Base-by-base conservation (phyloP, 2,797 vertebrate genomes). In the Thripadectes ignobilis region DNA sequence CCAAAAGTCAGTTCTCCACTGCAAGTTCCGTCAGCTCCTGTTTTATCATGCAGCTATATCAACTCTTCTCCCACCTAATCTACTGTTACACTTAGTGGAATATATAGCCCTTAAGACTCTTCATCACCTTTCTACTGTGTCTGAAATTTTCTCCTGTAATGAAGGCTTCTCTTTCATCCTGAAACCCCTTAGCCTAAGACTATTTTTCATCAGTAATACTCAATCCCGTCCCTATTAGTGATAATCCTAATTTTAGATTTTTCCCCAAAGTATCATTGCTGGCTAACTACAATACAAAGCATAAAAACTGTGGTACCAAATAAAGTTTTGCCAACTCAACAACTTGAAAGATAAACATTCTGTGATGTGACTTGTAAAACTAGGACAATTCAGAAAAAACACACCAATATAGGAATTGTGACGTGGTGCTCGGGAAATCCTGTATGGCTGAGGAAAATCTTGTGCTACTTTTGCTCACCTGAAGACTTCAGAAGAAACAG, bases 91-190 rank as follows among this genome's bases (percentile, higher is more conserved):
- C 12, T 66, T 51, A 21, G 5, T 5, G 30, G 10, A 77, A 15
- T 5, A 52, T 1, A 15, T 27, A 20, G 15, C 20, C 14, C 6
- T 85, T 36, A 43, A 0, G 0, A n/a, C 2, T 30, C 26, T 57
- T 82, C 22, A 46, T 51, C 10, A 5, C 6, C 20, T 77, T 80
- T 67, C 20, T 39, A 52, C 21, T 34, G 3, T 19, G 43, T 59
- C n/a, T 72, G 51, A 79, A 79, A 46, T 34, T 36, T 54, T 69
- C 12, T n/a, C 14, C 12, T 27, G 16, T 14, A 68, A 30, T 78
- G 72, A 68, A 58, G 14, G 24, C 8, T 66, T 65, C 3, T 26
- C 8, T 76, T 75, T 66, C 38, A 32, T n/a, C 24, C 21, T 59
- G 34, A 91, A 85, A 85, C 27, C 8, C 9, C 15, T 62, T 61